These are phyloP conservation scores for Microctonus hyperodae DNA, from an alignment of 2,888 invertebrate species.

Conservation along the genomic window DNA sequence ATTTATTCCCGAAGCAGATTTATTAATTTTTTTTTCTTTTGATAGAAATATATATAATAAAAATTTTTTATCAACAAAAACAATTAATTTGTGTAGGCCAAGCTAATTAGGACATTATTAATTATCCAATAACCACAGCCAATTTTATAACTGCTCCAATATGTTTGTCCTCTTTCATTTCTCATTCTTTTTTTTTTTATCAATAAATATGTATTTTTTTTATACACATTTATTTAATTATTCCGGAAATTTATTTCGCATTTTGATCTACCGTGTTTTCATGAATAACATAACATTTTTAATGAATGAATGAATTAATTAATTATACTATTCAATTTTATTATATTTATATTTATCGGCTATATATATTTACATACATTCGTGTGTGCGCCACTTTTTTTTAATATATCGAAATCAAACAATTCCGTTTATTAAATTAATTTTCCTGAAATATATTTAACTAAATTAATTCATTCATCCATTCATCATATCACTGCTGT, in stretches of 20 bases:
- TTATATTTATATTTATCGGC: too few relatives aligned
- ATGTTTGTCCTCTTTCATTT: background rate
- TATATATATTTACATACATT: background rate
- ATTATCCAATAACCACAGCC: background rate
- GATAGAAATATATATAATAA: constrained; percentile 8
- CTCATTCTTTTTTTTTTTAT: too few relatives aligned
- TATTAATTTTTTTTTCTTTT: too few relatives aligned
- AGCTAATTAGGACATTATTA: constrained; percentile 4
- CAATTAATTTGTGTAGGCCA: constrained; percentile 2
- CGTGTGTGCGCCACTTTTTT: background rate
- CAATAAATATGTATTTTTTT: too few relatives aligned
- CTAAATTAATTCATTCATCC: background rate
- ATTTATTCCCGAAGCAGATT: too few relatives aligned
- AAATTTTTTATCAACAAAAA: background rate
- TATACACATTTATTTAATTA: too few relatives aligned
- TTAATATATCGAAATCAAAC: too few relatives aligned
- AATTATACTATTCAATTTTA: too few relatives aligned
- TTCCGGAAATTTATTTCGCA: too few relatives aligned
- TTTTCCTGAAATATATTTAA: background rate
- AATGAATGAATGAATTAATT: too few relatives aligned
- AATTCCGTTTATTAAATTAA: background rate
- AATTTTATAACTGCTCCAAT: background rate
- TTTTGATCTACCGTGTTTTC: too few relatives aligned
- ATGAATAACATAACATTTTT: too few relatives aligned
- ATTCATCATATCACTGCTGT: background rate